Conservation (phyloP, 2,797 vertebrate genomes). For the Glossophaga mutica region DNA sequence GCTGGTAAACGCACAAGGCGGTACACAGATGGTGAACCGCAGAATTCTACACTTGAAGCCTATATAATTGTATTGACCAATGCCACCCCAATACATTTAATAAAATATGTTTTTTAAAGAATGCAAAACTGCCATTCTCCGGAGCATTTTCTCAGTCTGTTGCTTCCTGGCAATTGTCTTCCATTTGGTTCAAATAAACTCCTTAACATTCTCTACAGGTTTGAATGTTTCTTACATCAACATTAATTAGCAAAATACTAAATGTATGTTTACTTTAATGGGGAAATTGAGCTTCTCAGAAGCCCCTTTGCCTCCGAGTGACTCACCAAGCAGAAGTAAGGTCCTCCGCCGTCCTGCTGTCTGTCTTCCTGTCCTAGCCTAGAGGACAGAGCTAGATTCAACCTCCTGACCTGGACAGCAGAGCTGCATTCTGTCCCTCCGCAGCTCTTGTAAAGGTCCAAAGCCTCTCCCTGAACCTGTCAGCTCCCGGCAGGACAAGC, state of each 20-base stretch:
- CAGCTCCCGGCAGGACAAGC: not conserved
- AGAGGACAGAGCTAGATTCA: too few species aligned
- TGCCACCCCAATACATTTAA: not conserved
- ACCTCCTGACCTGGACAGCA: too few species aligned
- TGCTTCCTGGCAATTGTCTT: not conserved
- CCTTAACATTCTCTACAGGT: not conserved
- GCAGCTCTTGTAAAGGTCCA: not conserved
- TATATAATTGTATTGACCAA: not conserved
- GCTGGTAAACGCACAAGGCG: not conserved
- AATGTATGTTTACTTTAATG: not conserved
- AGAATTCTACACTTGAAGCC: not conserved
- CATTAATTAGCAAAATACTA: not conserved
- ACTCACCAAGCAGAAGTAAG: not conserved
- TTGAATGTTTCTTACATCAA: not conserved
- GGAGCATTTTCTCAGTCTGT: not conserved
- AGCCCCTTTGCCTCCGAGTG: not conserved
- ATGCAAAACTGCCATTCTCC: not conserved
- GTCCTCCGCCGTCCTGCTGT: not conserved
- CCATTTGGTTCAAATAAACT: not conserved
- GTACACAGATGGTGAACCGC: too few species aligned
- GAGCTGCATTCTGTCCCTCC: not conserved
- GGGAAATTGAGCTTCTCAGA: not conserved
- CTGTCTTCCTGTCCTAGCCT: not conserved
- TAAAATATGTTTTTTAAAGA: not conserved
- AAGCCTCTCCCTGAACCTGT: not conserved